Conservation (phyloP, 2,113 vertebrate genomes). For the Empidonax alnorum region DNA sequence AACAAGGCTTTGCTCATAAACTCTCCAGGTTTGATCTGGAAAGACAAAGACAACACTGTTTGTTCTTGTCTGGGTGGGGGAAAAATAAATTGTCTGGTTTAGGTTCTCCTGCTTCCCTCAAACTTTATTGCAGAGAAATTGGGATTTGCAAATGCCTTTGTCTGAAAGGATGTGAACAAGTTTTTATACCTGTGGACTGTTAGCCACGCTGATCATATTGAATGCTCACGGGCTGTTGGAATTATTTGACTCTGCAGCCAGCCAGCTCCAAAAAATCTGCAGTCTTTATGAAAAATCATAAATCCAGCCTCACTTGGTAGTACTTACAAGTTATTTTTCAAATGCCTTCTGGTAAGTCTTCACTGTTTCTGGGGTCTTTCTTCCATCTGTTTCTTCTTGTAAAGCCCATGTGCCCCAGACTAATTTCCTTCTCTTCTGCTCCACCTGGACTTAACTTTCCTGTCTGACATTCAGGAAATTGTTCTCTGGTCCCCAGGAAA, state of each 20-base stretch:
- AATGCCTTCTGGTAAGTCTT: background rate
- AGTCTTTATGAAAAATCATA: slow-evolving; percentile 3
- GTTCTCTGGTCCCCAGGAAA: background rate
- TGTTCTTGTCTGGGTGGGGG: background rate
- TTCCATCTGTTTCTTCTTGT: slow-evolving; percentile 26
- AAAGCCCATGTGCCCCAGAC: background rate
- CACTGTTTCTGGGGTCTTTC: background rate
- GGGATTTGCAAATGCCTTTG: background rate
- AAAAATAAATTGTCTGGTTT: background rate
- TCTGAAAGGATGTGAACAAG: background rate
- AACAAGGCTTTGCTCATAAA: slow-evolving; percentile 13
- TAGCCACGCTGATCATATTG: background rate
- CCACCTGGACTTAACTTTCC: background rate
- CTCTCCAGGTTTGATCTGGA: slow-evolving; percentile 12
- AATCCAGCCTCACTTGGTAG: background rate
- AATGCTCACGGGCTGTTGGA: background rate
- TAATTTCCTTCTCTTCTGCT: slow-evolving; percentile 13
- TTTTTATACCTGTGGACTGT: background rate
- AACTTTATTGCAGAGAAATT: background rate
- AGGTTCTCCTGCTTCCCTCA: background rate
- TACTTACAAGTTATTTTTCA: slow-evolving; percentile 8
- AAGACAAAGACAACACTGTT: slow-evolving; percentile 21
- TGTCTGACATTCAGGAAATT: background rate
- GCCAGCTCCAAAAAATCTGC: background rate
- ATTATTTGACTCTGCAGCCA: background rate